Evolutionary conservation across 2,888 invertebrate genomes (phyloP).

Genomic region (Elegia similella): DNA sequence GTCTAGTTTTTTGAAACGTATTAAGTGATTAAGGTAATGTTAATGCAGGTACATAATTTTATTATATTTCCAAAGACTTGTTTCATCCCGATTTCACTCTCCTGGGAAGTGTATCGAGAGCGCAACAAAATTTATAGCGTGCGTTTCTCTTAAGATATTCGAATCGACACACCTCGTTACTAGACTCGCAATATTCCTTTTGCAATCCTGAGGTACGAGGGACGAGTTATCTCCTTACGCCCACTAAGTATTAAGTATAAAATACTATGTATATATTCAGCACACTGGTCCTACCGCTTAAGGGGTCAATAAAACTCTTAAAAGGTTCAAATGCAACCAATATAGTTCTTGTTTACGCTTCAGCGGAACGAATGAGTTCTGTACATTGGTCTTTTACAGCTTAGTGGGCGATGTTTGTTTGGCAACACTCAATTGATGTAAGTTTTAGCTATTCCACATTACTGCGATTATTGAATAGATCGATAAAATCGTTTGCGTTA

Average conservation of each 20-base stretch:
- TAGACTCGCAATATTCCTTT: constrained; percentile 13
- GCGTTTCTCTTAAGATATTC: not conserved
- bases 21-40: too few relatives aligned
- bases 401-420: not conserved
- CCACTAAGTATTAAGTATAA: constrained; percentile 16
- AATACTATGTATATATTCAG: constrained; percentile 13
- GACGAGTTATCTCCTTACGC: constrained; percentile 14
- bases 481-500: too few relatives aligned
- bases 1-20: too few relatives aligned
- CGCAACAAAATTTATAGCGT: too few relatives aligned
- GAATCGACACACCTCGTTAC: constrained; percentile 9
- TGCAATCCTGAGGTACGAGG: constrained; percentile 11
- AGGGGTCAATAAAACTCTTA: constrained; percentile 31
- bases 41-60: not conserved
- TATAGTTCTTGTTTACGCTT: constrained; percentile 19
- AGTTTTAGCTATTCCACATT: too few relatives aligned
- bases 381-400: not conserved
- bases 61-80: not conserved
- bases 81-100: not conserved
- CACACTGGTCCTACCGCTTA: constrained; percentile 36
- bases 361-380: constrained; percentile 9
- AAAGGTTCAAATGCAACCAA: constrained; percentile 20
- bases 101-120: too few relatives aligned
- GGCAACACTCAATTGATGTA: not conserved
- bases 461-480: too few relatives aligned